phyloP scores from a whole-genome alignment of 2,888 invertebrate species.

The Lasiommata megera region DNA sequence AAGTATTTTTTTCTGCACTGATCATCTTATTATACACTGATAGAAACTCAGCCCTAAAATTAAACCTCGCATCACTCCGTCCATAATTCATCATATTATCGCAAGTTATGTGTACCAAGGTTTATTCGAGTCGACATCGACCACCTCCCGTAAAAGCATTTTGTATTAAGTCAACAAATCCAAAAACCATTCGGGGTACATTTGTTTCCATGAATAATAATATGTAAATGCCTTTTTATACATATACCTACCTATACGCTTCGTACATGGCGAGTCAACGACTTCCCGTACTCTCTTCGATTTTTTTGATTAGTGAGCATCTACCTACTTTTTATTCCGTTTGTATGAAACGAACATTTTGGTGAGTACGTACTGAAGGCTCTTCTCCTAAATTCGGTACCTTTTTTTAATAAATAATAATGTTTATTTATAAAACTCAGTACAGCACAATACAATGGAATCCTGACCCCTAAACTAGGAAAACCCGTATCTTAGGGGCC shows the following conservation, averaged over 20 bases:
- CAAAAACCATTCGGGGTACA: slow-evolving; percentile 72
- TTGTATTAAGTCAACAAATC: slow-evolving; percentile 78
- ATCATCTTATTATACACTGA: no score
- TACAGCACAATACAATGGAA: no score
- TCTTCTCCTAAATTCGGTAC: no score
- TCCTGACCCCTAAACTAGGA: no score
- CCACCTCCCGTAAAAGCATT: slow-evolving; percentile 69
- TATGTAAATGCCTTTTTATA: slow-evolving; percentile 69
- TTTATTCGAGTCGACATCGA: slow-evolving; percentile 54
- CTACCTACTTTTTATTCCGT: background rate
- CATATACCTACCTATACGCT: slow-evolving; percentile 2
- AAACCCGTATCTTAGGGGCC: no score
- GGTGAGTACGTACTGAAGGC: no score
- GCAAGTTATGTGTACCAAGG: background rate
- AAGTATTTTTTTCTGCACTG: no score
- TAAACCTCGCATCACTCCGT: no score
- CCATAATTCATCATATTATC: background rate
- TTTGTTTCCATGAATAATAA: slow-evolving; percentile 77
- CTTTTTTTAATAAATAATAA: no score
- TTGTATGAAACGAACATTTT: background rate
- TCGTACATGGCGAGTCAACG: slow-evolving; percentile 9
- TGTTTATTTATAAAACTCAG: no score
- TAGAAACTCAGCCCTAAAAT: no score
- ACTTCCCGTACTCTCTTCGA: slow-evolving; percentile 6
- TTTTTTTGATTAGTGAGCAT: background rate